Base-by-base conservation (phyloP, 2,888 invertebrate genomes). In the Eulithis testata region DNA sequence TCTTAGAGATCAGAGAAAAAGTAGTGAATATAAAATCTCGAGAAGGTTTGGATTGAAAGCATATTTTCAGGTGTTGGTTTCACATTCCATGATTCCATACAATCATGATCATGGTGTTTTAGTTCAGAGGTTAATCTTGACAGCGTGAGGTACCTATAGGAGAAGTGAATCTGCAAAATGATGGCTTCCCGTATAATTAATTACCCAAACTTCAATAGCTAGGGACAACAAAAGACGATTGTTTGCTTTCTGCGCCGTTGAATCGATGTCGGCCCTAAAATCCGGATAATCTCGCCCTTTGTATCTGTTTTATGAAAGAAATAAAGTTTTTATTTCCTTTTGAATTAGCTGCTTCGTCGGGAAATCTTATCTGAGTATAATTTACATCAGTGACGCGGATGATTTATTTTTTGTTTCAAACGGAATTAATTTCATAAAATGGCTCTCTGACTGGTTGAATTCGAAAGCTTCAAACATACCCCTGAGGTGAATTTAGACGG, bases 221-320 rank as follows among this genome's bases (percentile, higher is more conserved):
- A 77, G 77, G 78, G 83, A 79, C 83, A 84, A 90, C 91, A 91
- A 91, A 88, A 89, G 90, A 82, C 86, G 85, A 90, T 91, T 90
- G 90, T 91, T 90, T 89, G 87, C 88, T 83, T 85, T 87, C 86
- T 86, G 76, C 84, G 81, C 85, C 84, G 83, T 79, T 86, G 88
- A 88, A 87, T 87, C 89, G 84, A 88, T 87, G 88, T 84, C 83
- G 83, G 85, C 82, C 85, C 85, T 86, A 85, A 86, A 88, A 86
- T 85, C 87, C 87, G 86, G 87, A 90, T 89, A 89, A 90, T 89
- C 89, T 88, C 81, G 78, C 82, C 83, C 83, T 87, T 90, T 90
- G 89, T 89, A 86, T 87, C 86, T 84, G 81, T 87, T 87, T 85
- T 86, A 86, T 86, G 83, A 84, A 88, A 89, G 88, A 88, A 89